These are phyloP conservation scores for Tachysurus vachellii DNA, from an alignment of 2,113 vertebrate genomes.

Conservation along the genomic window DNA sequence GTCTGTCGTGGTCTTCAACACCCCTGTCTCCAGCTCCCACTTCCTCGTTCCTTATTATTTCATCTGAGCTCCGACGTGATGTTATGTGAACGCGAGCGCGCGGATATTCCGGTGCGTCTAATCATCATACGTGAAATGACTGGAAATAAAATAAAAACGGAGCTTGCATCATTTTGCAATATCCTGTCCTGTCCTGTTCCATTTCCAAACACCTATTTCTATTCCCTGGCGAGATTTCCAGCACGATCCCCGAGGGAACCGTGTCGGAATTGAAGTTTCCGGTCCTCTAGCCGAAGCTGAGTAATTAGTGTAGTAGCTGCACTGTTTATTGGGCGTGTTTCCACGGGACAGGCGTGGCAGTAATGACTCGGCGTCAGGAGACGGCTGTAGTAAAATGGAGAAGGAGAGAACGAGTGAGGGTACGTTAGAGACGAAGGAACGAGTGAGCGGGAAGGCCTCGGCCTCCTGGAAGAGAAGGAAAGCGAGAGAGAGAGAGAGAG, in stretches of 20 bases:
- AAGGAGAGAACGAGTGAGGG: conserved; percentile 38
- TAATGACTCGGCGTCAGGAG: conserved; percentile 77
- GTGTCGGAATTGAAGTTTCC: conserved; percentile 6
- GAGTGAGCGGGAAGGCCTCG: conserved; percentile 77
- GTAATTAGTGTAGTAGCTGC: conserved; percentile 13
- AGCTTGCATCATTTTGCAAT: conserved; percentile 23
- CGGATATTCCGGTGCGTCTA: neutral
- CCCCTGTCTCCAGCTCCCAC: neutral
- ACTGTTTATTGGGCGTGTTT: conserved; percentile 17
- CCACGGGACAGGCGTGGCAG: conserved; percentile 58
- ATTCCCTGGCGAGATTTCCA: conserved; percentile 10
- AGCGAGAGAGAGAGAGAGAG: neutral
- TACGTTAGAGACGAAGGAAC: conserved; percentile 60
- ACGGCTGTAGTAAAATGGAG: conserved; percentile 83
- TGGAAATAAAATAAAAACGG: neutral
- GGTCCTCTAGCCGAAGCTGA: neutral
- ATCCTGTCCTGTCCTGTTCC: conserved; percentile 27
- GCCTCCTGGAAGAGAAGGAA: conserved; percentile 53
- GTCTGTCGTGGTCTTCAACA: conserved; percentile 7
- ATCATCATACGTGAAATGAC: neutral
- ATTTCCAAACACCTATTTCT: conserved; percentile 4
- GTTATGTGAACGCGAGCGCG: neutral
- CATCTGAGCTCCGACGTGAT: neutral
- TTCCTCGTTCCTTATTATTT: neutral
- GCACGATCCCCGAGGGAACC: conserved; percentile 19